phyloP scores from a whole-genome alignment of 2,888 invertebrate genomes.

The Rotaria sp. region DNA sequence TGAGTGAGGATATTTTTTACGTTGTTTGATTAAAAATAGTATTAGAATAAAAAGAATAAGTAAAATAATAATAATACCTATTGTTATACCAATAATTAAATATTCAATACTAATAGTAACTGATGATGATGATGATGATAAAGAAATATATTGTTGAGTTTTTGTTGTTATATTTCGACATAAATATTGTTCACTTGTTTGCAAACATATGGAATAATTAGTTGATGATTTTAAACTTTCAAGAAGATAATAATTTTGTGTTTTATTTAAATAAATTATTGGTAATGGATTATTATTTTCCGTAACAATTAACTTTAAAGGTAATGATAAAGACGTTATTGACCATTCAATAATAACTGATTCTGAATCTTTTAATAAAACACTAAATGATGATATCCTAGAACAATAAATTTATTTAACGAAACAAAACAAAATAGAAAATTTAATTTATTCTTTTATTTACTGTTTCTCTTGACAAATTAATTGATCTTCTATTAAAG shows the following conservation, averaged over 20 bases:
- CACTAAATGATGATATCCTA: neutral
- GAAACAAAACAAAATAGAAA: neutral
- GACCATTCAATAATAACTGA: constrained; percentile 2
- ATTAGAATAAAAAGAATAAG: neutral
- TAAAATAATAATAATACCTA: neutral
- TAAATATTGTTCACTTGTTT: neutral
- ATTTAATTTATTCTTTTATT: neutral
- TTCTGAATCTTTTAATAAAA: neutral
- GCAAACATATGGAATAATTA: neutral
- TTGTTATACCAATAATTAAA: neutral
- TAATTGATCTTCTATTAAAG: neutral
- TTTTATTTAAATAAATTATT: neutral
- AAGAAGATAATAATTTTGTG: neutral
- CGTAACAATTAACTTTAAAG: neutral
- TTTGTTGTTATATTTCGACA: constrained; percentile 7
- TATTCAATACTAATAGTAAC: neutral
- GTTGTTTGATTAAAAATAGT: neutral
- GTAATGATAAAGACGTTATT: neutral
- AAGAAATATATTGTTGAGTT: neutral
- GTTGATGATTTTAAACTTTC: constrained; percentile 7
- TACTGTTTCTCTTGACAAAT: neutral
- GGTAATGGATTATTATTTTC: constrained; percentile 21
- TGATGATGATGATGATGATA: neutral
- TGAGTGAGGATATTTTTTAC: neutral
- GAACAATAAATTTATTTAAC: neutral